Base-by-base conservation (phyloP, 2,113 vertebrate genomes). In the Rhineura floridana region DNA sequence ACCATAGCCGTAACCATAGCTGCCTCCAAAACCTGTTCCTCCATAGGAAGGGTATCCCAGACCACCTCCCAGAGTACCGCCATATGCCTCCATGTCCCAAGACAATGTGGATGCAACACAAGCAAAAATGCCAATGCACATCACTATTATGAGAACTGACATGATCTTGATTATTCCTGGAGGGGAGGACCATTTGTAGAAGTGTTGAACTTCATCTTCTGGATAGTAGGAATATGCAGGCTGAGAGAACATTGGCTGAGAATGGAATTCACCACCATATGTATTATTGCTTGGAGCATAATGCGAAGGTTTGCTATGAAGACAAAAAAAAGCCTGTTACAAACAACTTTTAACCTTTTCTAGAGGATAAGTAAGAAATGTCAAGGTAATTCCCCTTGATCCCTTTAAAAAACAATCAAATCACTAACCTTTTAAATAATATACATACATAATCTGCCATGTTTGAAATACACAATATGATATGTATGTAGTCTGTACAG, bases 131-230 rank as follows among this genome's bases (percentile, higher is more conserved):
- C 97, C 97, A 84, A 99, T 96, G 76, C 97, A 98, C 97, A 98
- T 95, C 90, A 99, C 96, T 50, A 98, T 96, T 87, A 98, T 96
- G 83, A 99, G 96, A 94, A 99, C 96, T 2, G 95, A 94, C 75
- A 99, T 75, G 55, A 99, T 98, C 95, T 98, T 98, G 94, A 99
- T 98, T 86, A 98, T 97, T n/a, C 98, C 98, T 0, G 98, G 98
- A 2, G 98, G 98, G 1, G 98, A 99, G 0, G 94, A 97, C 98
- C 98, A 99, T 86, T 93, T 96, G 92, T 98, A 98, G 91, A 96
- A 98, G 82, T 97, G 97, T 67, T 98, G 96, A 79, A 97, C 84
- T 81, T 98, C 95, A 28, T 98, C 97, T 12, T 96, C 95, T 0
- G 96, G 96, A 91, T 98, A 98, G 93, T 97, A 97, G 23, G 98